Base-by-base conservation (phyloP, 2,888 invertebrate genomes). In the Piscicola geometra region DNA sequence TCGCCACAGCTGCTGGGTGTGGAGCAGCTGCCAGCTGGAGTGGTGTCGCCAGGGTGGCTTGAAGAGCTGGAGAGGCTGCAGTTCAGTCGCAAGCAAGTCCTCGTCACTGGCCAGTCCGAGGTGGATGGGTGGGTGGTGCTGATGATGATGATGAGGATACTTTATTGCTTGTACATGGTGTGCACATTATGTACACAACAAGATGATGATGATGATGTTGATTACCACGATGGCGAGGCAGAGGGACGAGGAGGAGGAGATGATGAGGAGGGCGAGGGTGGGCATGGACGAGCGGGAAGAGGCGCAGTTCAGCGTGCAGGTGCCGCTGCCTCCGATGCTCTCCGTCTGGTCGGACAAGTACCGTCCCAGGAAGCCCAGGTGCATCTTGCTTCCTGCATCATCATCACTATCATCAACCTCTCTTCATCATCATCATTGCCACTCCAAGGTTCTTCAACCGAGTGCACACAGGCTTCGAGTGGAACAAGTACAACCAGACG, bases 401-500 rank as follows among this genome's bases (percentile, higher is more conserved):
- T 41, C 41, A 9, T 15, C 41, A 9, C 41, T 41, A 9, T 41
- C 41, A 41, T 41, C 41, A 9, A 15, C 15, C 9, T 41, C 9
- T 15, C 50, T 21, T 47, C 21, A 9, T 21, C 50, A 9, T 47
- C 21, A 15, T 47, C 50, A 15, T 21, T 21, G 9, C 50, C 50
- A 15, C 50, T 21, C 50, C 9, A 9, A 56, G 60, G 30, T 99
- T 99, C 87, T 97, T 99, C 87, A 99, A 99, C 88, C 86, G 89
- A 77, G 89, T 89, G 9, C 88, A 88, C 81, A 88, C 88, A 1
- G 99, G 99, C 25, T 99, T 99, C 87, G 99, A 99, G 84, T 99
- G 99, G 99, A 99, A 99, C 88, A 99, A 99, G 86, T 99, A 99
- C 87, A 99, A 99, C 87, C 99, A 99, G 87, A 99, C 99, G 0